Conservation (phyloP, 2,888 invertebrate species). For the Panopea generosa region DNA sequence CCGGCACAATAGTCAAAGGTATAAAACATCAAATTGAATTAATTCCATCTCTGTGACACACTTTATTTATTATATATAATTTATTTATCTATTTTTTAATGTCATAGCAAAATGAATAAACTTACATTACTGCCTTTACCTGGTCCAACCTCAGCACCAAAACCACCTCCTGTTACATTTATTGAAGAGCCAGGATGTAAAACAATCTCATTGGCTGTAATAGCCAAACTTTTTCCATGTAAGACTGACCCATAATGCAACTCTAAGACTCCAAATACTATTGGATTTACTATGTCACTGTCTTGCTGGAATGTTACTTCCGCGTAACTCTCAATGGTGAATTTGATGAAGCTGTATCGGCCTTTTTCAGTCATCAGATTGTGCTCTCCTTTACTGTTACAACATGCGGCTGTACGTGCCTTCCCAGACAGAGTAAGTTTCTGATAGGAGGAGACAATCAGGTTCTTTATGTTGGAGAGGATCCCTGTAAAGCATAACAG, state of each 20-base stretch:
- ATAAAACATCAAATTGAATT: no score
- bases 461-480: constrained; percentile 68
- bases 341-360: constrained; percentile 70
- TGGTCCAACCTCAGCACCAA: constrained; percentile 60
- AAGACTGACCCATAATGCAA: constrained; percentile 69
- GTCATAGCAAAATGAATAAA: no score
- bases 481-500: constrained; percentile 62
- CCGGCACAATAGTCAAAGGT: no score
- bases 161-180: constrained; percentile 67
- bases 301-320: constrained; percentile 62
- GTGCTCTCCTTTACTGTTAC: constrained; percentile 57
- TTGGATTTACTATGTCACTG: constrained; percentile 46
- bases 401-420: constrained; percentile 66
- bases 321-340: constrained; percentile 72
- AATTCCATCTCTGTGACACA: no score
- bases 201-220: constrained; percentile 66
- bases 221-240: constrained; percentile 60
- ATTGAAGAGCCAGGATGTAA: constrained; percentile 73
- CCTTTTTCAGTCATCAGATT: constrained; percentile 62
- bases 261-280: constrained; percentile 67
- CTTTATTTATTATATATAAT: no score
- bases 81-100: no score
- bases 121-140: constrained; percentile 68
- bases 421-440: constrained; percentile 65
- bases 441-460: constrained; percentile 73